Conservation (phyloP, 1,140 invertebrate genomes). For the Vollenhovia emeryi region DNA sequence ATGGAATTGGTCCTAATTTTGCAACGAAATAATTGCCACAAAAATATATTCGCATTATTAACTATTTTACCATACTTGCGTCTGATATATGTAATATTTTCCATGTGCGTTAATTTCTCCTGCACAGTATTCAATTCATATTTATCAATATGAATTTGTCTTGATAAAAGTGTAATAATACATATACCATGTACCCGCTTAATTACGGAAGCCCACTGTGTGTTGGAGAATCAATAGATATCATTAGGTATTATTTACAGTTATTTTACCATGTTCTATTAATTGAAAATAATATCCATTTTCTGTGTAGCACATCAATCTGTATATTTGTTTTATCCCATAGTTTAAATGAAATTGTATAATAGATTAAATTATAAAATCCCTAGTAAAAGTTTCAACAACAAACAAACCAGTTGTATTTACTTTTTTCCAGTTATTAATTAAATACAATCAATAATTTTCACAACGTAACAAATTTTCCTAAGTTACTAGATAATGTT, state of each 20-base stretch:
- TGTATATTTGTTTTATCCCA: not conserved
- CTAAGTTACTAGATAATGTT: conserved; percentile 12
- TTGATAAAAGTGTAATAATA: conserved; percentile 49
- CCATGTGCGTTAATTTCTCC: not conserved
- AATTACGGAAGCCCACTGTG: conserved; percentile 27
- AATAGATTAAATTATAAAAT: conserved; percentile 27
- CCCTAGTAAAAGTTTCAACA: conserved; percentile 6
- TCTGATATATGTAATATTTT: conserved; percentile 14
- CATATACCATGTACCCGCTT: not conserved
- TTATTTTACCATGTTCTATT: not conserved
- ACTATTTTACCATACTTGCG: not conserved
- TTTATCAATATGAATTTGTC: conserved; percentile 10
- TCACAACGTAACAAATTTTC: not conserved
- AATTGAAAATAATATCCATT: not conserved
- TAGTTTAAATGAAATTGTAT: not conserved
- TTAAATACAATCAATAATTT: conserved; percentile 14
- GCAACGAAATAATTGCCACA: conserved; percentile 46
- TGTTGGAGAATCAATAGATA: not conserved
- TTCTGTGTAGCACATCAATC: not conserved
- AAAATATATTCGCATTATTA: conserved; percentile 63
- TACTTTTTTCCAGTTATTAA: not conserved
- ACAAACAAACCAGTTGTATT: not conserved
- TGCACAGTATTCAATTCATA: not conserved
- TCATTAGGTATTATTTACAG: not conserved
- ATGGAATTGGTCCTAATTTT: conserved; percentile 53